Conservation (phyloP, 2,113 vertebrate species). For the Cygnus atratus region DNA sequence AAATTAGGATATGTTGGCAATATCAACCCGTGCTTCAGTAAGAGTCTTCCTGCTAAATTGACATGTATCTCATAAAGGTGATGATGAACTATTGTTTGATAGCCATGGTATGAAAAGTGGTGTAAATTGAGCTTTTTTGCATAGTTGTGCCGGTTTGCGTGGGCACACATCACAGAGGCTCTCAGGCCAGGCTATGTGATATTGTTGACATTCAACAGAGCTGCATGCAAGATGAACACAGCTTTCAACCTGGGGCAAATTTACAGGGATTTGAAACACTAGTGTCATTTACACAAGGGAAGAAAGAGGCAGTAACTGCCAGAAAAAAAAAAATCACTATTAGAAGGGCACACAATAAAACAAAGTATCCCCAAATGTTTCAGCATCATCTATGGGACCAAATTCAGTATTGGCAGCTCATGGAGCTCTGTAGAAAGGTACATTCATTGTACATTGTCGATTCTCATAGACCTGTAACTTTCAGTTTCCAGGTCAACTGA, state of each 20-base stretch:
- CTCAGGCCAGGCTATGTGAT: not conserved
- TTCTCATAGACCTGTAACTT: not conserved
- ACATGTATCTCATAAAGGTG: not conserved
- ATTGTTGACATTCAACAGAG: not conserved
- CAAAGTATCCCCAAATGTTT: not conserved
- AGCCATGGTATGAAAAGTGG: not conserved
- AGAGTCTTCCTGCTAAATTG: not conserved
- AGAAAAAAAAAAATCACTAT: not conserved
- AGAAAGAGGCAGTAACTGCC: not conserved
- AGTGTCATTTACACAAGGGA: not conserved
- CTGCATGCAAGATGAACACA: not conserved
- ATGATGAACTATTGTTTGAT: not conserved
- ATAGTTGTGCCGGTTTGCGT: not conserved
- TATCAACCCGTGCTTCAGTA: not conserved
- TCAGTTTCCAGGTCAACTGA: not conserved
- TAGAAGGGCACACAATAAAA: not conserved
- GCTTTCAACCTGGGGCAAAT: not conserved
- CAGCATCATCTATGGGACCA: not conserved
- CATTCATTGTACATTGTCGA: not conserved
- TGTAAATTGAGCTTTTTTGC: not conserved
- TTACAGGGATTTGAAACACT: not conserved
- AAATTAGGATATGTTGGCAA: not conserved
- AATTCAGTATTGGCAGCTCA: not conserved
- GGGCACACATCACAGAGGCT: not conserved
- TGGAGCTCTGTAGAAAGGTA: not conserved